A percentile compares a stretch with the other conserved stretches of the same genome.
phyloP scores from a whole-genome alignment of 1,140 invertebrate species.

The Proctacanthus coquilletti region DNA sequence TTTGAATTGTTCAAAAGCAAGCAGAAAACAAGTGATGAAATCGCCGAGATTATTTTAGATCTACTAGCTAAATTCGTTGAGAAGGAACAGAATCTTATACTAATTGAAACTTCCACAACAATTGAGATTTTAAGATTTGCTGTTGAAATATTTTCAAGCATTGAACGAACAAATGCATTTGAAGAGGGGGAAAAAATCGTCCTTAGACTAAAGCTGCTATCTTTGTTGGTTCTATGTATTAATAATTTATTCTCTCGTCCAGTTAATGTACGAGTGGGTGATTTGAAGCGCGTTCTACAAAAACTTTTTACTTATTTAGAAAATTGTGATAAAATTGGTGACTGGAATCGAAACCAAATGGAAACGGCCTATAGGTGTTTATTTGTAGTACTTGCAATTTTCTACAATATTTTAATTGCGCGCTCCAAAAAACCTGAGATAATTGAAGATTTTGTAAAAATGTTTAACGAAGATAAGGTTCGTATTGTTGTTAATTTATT shows the following conservation, averaged over 20 bases:
- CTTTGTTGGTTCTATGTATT: neutral
- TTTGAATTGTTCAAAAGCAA: neutral
- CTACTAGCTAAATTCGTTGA: neutral
- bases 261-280: too few species aligned
- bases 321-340: too few species aligned
- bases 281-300: too few species aligned
- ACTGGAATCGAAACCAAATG: too few species aligned
- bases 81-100: neutral
- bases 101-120: neutral
- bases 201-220: neutral
- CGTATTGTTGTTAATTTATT: too few species aligned
- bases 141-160: neutral
- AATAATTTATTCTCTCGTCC: slow-evolving; percentile 1
- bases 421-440: too few species aligned
- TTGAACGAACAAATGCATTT: neutral
- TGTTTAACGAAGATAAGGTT: too few species aligned
- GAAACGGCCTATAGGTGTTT: too few species aligned
- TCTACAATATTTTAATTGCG: too few species aligned
- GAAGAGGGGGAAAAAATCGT: neutral
- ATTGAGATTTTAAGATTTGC: neutral
- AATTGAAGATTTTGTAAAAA: too few species aligned
- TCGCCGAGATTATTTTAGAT: neutral
- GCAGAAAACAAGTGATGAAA: neutral
- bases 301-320: too few species aligned
- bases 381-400: too few species aligned